Conservation (phyloP, 2,113 vertebrate genomes). For the Mandrillus leucophaeus region DNA sequence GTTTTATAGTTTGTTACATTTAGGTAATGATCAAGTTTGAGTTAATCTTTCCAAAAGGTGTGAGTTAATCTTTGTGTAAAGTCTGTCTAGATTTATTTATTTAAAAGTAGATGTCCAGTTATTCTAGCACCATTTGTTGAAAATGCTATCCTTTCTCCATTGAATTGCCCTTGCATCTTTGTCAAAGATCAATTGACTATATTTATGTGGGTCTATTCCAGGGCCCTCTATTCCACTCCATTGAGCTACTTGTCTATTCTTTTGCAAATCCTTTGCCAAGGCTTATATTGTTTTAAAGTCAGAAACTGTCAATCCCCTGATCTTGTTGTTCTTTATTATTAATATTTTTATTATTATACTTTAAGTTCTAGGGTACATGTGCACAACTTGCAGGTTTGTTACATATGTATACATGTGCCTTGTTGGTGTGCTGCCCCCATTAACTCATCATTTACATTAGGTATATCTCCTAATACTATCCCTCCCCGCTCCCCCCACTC, state of each 20-base stretch:
- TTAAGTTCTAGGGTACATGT: no score
- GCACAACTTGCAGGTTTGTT: no score
- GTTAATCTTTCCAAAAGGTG: no score
- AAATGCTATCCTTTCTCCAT: neutral
- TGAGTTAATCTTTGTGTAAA: neutral
- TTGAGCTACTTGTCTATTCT: neutral
- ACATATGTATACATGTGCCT: no score
- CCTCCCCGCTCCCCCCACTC: no score
- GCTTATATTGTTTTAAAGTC: neutral
- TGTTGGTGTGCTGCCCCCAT: no score
- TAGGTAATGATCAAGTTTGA: no score
- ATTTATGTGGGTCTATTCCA: neutral
- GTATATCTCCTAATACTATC: no score
- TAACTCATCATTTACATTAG: no score
- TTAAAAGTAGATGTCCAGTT: neutral
- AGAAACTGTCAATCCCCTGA: neutral
- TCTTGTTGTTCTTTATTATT: neutral
- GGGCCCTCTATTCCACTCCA: neutral
- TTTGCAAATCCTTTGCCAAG: neutral
- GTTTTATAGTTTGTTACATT: no score
- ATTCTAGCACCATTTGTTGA: neutral
- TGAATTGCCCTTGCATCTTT: neutral
- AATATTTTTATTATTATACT: no score
- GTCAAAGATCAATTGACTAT: neutral
- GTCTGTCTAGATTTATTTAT: neutral